phyloP scores from a whole-genome alignment of 2,797 vertebrate species.

The Microctenopoma lineatum region DNA sequence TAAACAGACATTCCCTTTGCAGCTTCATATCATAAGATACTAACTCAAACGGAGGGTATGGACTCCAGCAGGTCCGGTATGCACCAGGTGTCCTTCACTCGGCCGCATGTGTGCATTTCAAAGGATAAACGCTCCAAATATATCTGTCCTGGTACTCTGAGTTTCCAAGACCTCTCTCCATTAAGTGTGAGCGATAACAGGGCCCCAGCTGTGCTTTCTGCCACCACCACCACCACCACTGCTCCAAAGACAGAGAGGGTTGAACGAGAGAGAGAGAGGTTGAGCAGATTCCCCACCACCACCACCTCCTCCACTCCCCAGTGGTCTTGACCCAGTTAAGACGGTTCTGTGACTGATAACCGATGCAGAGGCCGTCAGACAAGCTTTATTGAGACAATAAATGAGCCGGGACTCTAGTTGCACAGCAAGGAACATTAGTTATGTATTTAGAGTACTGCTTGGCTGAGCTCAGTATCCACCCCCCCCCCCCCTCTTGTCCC shows the following conservation, averaged over 20 bases:
- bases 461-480: slow-evolving; percentile 58
- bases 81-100: slow-evolving; percentile 63
- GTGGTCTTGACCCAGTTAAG: slow-evolving; percentile 83
- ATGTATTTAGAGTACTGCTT: slow-evolving; percentile 79
- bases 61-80: slow-evolving; percentile 8
- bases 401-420: slow-evolving; percentile 76
- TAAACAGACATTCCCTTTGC: too few relatives aligned
- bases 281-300: slow-evolving; percentile 22
- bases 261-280: slow-evolving; percentile 45
- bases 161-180: slow-evolving; percentile 70
- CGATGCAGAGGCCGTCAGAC: slow-evolving; percentile 74
- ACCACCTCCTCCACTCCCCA: slow-evolving; percentile 45
- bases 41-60: background rate
- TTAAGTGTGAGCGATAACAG: slow-evolving; percentile 74
- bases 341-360: slow-evolving; percentile 81
- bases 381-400: slow-evolving; percentile 84
- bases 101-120: slow-evolving; percentile 57
- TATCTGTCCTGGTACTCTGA: slow-evolving; percentile 60
- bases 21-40: too few relatives aligned
- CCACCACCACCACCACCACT: slow-evolving; percentile 26
- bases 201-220: slow-evolving; percentile 73
- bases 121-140: slow-evolving; percentile 67
- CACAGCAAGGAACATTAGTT: slow-evolving; percentile 77
- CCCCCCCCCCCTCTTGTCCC: slow-evolving; percentile 20
- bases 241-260: slow-evolving; percentile 62